phyloP scores from a whole-genome alignment of 2,797 vertebrate species.

The Chiroxiphia lanceolata region DNA sequence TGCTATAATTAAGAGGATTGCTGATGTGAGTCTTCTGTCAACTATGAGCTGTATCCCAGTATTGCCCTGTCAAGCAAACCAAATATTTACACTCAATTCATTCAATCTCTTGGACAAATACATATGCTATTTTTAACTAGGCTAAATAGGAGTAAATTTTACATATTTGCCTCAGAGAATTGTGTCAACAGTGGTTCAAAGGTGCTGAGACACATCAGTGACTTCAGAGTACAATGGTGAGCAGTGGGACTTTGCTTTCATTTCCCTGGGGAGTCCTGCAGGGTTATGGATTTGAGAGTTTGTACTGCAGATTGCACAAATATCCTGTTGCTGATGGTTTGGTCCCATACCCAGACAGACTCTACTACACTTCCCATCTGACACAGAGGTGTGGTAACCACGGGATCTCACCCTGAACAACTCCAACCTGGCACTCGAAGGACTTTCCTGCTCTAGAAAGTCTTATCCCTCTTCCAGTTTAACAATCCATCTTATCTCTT shows the following conservation, averaged over 20 bases:
- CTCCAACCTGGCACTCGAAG: not conserved
- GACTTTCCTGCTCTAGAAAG: not conserved
- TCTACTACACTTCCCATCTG: accelerated
- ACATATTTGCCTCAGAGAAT: not conserved
- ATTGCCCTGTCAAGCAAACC: not conserved
- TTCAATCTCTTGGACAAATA: not conserved
- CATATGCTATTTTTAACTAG: not conserved
- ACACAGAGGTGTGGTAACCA: not conserved
- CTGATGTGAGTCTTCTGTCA: not conserved
- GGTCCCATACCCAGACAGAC: not conserved
- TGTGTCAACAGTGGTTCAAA: not conserved
- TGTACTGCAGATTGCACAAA: not conserved
- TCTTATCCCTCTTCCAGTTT: not conserved
- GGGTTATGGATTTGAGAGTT: not conserved
- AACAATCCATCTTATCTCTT: not conserved
- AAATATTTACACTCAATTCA: constrained; percentile 19
- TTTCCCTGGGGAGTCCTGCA: not conserved
- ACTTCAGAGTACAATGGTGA: accelerated
- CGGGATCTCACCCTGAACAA: not conserved
- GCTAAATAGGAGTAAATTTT: not conserved
- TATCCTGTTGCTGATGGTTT: not conserved
- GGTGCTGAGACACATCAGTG: not conserved
- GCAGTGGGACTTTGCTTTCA: not conserved
- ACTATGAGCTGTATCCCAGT: not conserved
- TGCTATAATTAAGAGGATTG: not conserved